Percentiles rank a stretch among this genome's conserved stretches.
These are phyloP conservation scores for Cryptophagus acutangulus DNA, from an alignment of 2,888 invertebrate species.

Conservation along the genomic window DNA sequence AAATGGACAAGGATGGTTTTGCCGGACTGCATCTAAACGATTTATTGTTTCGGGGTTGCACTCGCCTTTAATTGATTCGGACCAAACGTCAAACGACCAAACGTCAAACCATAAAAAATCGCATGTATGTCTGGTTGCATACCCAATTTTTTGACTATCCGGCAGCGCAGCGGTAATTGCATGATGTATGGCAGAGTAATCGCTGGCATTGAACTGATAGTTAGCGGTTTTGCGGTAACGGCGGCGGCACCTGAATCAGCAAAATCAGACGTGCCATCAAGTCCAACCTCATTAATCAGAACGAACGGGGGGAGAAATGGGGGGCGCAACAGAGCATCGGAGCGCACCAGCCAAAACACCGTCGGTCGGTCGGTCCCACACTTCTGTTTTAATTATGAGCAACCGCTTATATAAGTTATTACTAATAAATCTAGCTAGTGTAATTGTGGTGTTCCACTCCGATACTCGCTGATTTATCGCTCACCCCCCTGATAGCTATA, in stretches of 20 bases:
- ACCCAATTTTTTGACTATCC: no score
- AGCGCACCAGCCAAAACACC: conserved; percentile 2
- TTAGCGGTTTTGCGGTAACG: conserved; percentile 29
- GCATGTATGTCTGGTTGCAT: no score
- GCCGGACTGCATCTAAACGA: conserved; percentile 37
- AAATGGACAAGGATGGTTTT: conserved; percentile 36
- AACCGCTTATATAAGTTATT: conserved; percentile 37
- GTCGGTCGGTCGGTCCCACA: conserved; percentile 12
- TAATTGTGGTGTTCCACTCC: conserved; percentile 39
- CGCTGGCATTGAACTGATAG: conserved; percentile 32
- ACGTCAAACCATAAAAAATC: no score
- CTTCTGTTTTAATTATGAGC: conserved; percentile 39
- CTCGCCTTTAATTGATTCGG: no score
- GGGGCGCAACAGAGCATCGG: conserved; percentile 17
- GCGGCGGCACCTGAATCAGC: conserved; percentile 39
- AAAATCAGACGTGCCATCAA: conserved; percentile 37
- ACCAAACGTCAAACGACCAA: no score
- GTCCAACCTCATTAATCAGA: conserved; percentile 39
- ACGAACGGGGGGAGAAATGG: conserved; percentile 30
- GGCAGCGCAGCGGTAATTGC: conserved; percentile 35
- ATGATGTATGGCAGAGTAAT: conserved; percentile 36
- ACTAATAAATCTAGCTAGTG: conserved; percentile 39
- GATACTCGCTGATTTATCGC: conserved; percentile 15
- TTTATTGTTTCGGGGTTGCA: conserved; percentile 45
- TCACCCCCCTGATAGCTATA: no score